Base-by-base conservation (phyloP, 2,797 vertebrate genomes). In the Lacerta bilineata region DNA sequence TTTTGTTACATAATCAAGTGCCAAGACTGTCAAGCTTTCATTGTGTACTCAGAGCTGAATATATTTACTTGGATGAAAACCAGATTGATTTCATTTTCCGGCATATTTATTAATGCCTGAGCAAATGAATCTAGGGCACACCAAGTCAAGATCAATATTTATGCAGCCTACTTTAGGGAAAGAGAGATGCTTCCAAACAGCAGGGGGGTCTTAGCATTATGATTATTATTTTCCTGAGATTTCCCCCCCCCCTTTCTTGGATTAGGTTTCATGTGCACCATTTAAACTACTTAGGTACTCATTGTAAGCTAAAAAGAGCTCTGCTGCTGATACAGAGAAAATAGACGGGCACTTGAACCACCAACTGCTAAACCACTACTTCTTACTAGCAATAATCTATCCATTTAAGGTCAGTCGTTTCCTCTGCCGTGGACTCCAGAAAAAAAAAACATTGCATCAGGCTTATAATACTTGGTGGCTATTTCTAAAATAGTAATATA, bases 61-160 rank as follows among this genome's bases (percentile, higher is more conserved):
- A 5, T 86, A 55, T 89, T 94, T 92, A 86, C 64, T 1, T 0
- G 8, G 87, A 92, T 87, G 80, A 78, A 94, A 95, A 88, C 59
- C 88, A 94, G 92, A 93, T 88, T 94, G 89, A 93, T 92, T 92
- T 93, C 85, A 84, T 95, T 93, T 91, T 93, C 87, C 89, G 90
- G 87, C 89, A 86, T 88, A 89, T 94, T 93, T 91, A 89, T 92
- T 81, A 90, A 93, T 72, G 88, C 72, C 93, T 91, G 84, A 92
- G 90, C 91, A 94, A 95, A 93, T 83, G 86, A 94, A 94, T 92
- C 86, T 61, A 85, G 92, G 92, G 87, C 90, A 92, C 55, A 64
- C 39, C 15, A 76, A 0, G 0, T 68, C 75, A 84, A 88, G 83
- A 93, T 92, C 90, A 89, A 89, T 93, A 93, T 92, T 94, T 93